These are phyloP conservation scores for Antidorcas marsupialis DNA, from an alignment of 2,113 vertebrate genomes.

Conservation along the genomic window DNA sequence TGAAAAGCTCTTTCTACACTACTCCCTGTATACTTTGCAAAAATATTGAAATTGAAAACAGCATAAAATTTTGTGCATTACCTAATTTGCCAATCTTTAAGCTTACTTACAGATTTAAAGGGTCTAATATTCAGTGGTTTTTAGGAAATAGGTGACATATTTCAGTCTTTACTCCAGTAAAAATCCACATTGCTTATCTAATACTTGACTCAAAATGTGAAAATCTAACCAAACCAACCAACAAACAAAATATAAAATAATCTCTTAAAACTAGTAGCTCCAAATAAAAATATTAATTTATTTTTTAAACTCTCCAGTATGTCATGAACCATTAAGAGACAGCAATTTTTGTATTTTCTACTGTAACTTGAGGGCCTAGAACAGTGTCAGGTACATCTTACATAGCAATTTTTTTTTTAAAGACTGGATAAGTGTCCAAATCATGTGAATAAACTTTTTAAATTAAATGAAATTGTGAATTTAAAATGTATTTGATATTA, in stretches of 20 bases:
- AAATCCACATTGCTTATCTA: neutral
- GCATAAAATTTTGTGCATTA: neutral
- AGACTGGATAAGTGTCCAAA: neutral
- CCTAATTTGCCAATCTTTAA: neutral
- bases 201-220: neutral
- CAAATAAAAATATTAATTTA: neutral
- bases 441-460: neutral
- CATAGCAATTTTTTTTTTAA: neutral
- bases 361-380: neutral
- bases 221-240: neutral
- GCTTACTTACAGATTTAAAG: neutral
- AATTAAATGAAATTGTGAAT: neutral
- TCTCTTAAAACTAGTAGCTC: neutral
- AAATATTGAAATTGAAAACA: conserved; percentile 29
- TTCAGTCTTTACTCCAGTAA: neutral
- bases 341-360: neutral
- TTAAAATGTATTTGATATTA: neutral
- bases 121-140: neutral
- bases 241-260: neutral
- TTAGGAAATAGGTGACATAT: neutral
- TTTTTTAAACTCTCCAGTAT: neutral
- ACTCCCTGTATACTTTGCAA: neutral
- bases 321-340: neutral
- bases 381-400: neutral
- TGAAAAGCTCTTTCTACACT: neutral